Evolutionary conservation across 1,140 invertebrate genomes (phyloP).

Genomic region (Temnothorax curvispinosus): DNA sequence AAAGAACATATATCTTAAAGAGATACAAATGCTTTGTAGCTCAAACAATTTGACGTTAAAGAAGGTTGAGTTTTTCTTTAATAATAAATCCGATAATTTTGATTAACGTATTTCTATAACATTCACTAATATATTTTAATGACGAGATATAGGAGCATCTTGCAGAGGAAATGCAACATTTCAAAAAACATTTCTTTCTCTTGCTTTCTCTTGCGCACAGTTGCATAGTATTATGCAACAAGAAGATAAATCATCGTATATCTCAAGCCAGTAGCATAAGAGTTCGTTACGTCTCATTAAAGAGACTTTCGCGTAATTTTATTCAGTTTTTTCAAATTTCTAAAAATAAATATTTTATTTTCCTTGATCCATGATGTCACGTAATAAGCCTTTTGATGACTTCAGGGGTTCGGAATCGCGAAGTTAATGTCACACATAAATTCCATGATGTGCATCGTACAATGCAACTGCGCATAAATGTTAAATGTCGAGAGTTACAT

Average conservation of each 20-base stretch:
- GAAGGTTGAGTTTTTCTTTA: neutral
- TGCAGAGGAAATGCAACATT: neutral
- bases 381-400: neutral
- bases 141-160: neutral
- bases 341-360: neutral
- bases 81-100: neutral
- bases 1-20: neutral
- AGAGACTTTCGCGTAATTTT: neutral
- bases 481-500: conserved; percentile 41
- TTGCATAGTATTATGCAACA: conserved; percentile 38
- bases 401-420: neutral
- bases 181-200: conserved; percentile 18
- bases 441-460: conserved; percentile 11
- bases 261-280: neutral
- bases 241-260: neutral
- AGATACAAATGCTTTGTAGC: neutral
- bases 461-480: conserved; percentile 29
- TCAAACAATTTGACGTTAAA: neutral
- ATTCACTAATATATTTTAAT: neutral
- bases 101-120: neutral
- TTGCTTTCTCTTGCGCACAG: conserved; percentile 16
- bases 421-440: neutral
- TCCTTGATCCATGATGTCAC: neutral
- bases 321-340: neutral
- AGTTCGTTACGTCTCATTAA: conserved; percentile 17